Evolutionary conservation across 2,797 vertebrate genomes (phyloP).

Genomic region (Spondyliosoma cantharus): DNA sequence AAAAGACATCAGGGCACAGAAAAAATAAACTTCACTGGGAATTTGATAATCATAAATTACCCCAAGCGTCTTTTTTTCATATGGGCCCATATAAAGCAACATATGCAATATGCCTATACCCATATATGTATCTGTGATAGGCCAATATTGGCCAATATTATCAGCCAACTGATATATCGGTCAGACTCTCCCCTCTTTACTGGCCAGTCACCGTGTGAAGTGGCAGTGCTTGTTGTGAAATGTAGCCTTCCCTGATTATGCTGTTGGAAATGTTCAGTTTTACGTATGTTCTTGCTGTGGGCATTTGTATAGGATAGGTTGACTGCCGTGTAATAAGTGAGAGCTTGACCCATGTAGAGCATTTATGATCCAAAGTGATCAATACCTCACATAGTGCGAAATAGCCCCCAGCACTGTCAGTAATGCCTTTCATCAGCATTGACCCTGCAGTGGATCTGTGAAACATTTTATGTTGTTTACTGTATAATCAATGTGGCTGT

Average conservation of each 20-base stretch:
- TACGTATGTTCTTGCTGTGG: neutral
- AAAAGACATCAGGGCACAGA: too few species aligned
- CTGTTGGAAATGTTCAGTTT: neutral
- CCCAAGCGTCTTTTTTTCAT: too few species aligned
- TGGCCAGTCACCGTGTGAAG: neutral
- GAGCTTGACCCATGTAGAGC: neutral
- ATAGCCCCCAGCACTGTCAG: neutral
- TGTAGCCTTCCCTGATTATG: neutral
- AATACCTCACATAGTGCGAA: neutral
- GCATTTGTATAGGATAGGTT: neutral
- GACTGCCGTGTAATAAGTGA: neutral
- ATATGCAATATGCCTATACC: too few species aligned
- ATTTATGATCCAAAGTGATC: constrained; percentile 16
- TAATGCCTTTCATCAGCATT: constrained; percentile 16
- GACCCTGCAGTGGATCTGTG: constrained; percentile 1
- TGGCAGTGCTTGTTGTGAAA: neutral
- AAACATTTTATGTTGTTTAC: constrained; percentile 36
- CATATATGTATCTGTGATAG: too few species aligned
- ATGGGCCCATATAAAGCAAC: too few species aligned
- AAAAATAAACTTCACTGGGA: too few species aligned
- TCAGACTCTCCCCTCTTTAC: too few species aligned
- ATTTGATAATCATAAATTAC: too few species aligned
- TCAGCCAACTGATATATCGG: too few species aligned
- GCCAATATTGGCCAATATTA: too few species aligned
- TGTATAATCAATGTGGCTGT: constrained; percentile 32